Conservation (phyloP, 2,797 vertebrate genomes). For the Saxicola maurus region DNA sequence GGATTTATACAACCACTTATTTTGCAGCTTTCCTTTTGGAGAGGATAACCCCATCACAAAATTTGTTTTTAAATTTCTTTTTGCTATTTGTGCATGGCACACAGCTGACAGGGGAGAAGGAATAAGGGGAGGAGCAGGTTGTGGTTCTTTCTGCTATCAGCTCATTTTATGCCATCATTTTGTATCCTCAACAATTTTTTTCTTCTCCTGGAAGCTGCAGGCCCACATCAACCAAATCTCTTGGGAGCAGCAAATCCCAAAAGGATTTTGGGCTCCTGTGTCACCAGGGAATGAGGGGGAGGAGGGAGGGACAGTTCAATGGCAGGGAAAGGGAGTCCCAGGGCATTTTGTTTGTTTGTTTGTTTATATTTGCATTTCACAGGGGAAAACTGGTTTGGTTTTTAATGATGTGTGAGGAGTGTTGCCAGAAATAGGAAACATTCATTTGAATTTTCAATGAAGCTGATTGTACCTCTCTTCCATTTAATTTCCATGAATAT, state of each 20-base stretch:
- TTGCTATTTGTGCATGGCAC: fast-evolving
- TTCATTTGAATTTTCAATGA: constrained; percentile 47
- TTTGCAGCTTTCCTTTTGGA: not conserved
- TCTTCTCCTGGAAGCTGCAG: not conserved
- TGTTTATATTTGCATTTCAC: constrained; percentile 2
- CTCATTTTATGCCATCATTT: not conserved
- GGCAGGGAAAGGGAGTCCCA: not conserved
- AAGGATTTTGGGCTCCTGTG: not conserved
- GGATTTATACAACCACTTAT: not conserved
- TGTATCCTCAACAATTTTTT: not conserved
- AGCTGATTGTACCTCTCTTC: constrained; percentile 12
- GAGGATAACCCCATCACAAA: not conserved
- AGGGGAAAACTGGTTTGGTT: constrained; percentile 21
- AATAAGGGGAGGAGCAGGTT: fast-evolving
- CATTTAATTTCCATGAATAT: constrained; percentile 43
- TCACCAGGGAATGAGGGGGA: not conserved
- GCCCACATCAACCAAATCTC: not conserved
- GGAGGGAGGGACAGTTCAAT: not conserved
- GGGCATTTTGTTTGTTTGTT: not conserved
- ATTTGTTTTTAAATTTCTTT: fast-evolving
- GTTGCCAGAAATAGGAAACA: constrained; percentile 29
- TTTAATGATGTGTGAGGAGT: not conserved
- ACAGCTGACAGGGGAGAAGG: not conserved
- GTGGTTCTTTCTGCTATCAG: not conserved
- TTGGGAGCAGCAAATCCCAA: not conserved